Percentiles rank a stretch among this genome's conserved stretches.
Conservation (phyloP, 2,888 invertebrate genomes). For the Tetranychus truncatus region DNA sequence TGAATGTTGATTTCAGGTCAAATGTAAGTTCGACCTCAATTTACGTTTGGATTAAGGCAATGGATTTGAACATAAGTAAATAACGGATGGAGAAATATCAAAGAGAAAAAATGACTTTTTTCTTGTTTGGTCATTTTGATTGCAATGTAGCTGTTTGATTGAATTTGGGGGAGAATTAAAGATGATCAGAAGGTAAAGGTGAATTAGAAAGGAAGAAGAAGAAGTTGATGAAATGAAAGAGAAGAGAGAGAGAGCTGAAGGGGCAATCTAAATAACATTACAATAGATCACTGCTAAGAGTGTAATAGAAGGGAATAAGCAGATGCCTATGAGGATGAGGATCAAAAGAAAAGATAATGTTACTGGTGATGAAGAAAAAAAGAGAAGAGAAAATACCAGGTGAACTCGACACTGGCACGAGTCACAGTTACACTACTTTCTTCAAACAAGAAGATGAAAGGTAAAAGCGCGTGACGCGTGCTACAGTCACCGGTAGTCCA, state of each 20-base stretch:
- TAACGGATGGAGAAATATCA: neutral
- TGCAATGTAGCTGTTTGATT: neutral
- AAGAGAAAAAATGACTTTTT: neutral
- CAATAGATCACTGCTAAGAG: neutral
- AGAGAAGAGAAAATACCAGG: neutral
- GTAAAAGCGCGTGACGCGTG: slow-evolving; percentile 5
- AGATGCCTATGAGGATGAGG: neutral
- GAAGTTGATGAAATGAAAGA: neutral
- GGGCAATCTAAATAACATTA: neutral
- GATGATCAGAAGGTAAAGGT: neutral
- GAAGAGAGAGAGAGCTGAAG: neutral
- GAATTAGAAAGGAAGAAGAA: neutral
- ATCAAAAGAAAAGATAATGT: too few species aligned
- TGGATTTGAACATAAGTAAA: neutral
- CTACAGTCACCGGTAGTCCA: neutral
- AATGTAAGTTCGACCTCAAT: neutral
- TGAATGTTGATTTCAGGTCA: neutral
- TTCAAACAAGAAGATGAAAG: neutral
- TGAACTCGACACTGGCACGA: neutral
- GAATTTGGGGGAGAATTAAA: neutral
- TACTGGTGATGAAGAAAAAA: neutral
- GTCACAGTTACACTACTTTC: neutral
- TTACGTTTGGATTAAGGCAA: neutral
- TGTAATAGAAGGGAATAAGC: neutral
- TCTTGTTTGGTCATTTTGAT: neutral